Evolutionary conservation across 92 coral and sea anemone species (phyloP), one percentile per base, ranked within the genome.

Genomic region (Parazoanthus swiftii): DNA sequence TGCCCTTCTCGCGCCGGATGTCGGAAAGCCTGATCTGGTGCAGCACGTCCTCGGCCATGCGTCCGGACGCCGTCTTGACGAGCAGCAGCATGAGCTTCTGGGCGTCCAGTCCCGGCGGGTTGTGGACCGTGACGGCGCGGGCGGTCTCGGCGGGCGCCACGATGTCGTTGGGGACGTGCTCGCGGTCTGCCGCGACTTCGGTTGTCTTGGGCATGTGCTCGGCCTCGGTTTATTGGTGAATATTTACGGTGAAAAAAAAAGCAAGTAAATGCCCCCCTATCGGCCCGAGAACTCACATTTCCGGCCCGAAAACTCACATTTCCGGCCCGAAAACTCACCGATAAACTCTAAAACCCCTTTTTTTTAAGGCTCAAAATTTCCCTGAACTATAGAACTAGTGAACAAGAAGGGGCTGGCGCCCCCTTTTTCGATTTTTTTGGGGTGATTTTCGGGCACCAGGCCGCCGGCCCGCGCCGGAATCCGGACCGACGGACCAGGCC

Each of bases 91-190:
- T 67, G 73, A 67, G 73, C 73, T 67, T 67, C 73, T 67, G 73
- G 73, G 73, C 73, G 73, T 67, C 73, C 73, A 67, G 73, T 67
- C 73, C 73, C 73, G 73, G 73, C 73, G 73, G 73, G 73, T 67
- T 67, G 73, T 67, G 73, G 73, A 67, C 73, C 73, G 73, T 67
- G 73, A 67, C 73, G 73, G 73, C 73, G 73, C 73, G 73, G 73
- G 73, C 73, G 73, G 73, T 67, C 73, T 67, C 73, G 73, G 73
- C 73, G 73, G 73, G 73, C 73, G 73, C 73, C 73, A 67, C 73
- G 73, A 67, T 67, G 73, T 67, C 73, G 73, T 67, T 67, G 73
- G 73, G 73, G 73, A 67, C 73, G 73, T 67, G 73, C 73, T 67
- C 73, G 73, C 73, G 73, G 73, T 67, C 73, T 67, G 73, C 73